Base-by-base conservation (phyloP, 2,888 invertebrate genomes). In the Drosophila kokeensis region DNA sequence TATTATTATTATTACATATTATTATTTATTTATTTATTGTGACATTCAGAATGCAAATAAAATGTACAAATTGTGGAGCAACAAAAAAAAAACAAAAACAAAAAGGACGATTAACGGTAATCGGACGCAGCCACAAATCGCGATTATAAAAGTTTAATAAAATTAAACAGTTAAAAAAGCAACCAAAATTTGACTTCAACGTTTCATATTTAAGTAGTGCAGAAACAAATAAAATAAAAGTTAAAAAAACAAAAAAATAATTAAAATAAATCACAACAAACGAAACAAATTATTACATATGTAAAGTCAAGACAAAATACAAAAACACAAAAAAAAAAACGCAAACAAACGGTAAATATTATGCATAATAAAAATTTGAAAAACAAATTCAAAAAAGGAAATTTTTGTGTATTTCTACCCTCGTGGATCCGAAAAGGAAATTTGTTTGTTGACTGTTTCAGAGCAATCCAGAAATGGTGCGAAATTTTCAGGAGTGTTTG, bases 181-280 rank as follows among this genome's bases (percentile, higher is more conserved):
- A 57, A 59, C 30, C 38, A 67, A 75, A 76, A 90, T 89, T 87
- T 87, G 84, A 90, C 89, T 90, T 90, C 77, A 84, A 87, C 72
- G 90, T 87, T 87, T 87, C 87, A 87, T 90, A 87, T 90, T 88
- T 87, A 89, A 87, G 89, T 87, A 87, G 87, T 86, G 82, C 81
- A 88, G 83, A 84, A 87, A 83, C 77, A 78, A 88, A 89, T 73
- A 85, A 79, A 70, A 57, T 62, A 50, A 49, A 66, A 63, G 36
- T 55, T 53, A 60, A 50, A 74, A 60, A 55, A 74, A 66, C n/a
- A 82, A 77, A 72, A 60, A 57, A 45, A 42, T 65, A 63, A 45
- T 50, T 45, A 58, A 55, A 74, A 63, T 42, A 70, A 53, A 66
- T 59, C 15, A 65, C 32, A 59, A 45, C 36, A 76, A 72, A 75